phyloP scores from a whole-genome alignment of 2,113 vertebrate species.

The Petrocephalus microphthalmus region DNA sequence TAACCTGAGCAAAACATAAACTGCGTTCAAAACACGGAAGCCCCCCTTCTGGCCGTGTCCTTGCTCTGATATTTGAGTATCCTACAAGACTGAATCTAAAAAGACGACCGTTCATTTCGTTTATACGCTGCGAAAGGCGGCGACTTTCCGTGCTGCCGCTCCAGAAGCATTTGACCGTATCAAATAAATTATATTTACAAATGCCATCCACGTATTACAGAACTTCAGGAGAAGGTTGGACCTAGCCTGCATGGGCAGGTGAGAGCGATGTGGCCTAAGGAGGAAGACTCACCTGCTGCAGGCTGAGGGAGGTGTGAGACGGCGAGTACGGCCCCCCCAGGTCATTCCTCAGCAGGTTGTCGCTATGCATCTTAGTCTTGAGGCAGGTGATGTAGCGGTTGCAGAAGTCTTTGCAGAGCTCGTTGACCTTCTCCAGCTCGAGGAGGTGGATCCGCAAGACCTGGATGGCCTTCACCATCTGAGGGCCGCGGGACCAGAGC shows the following conservation, averaged over 20 bases:
- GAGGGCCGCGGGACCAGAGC: conserved; percentile 8
- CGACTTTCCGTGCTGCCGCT: not conserved
- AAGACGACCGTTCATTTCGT: not conserved
- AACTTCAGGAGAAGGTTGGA: not conserved
- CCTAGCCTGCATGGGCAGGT: not conserved
- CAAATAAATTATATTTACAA: not conserved
- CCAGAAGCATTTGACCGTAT: not conserved
- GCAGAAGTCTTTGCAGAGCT: conserved; percentile 98
- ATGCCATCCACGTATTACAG: not conserved
- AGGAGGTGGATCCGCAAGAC: conserved; percentile 95
- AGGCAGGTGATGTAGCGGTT: conserved; percentile 99
- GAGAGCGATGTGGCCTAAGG: not conserved
- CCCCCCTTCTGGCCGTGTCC: not conserved
- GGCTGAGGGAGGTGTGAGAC: conserved; percentile 82
- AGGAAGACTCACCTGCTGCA: conserved; percentile 66
- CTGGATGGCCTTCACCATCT: conserved; percentile 99
- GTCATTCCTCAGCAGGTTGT: conserved; percentile 97
- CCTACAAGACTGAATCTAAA: not conserved
- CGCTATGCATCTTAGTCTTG: conserved; percentile 99
- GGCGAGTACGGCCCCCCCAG: conserved; percentile 93
- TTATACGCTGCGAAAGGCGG: not conserved
- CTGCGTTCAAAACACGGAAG: not conserved
- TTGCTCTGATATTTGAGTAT: not conserved
- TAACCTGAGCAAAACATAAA: not conserved
- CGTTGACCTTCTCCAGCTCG: conserved; percentile 96